Evolutionary conservation across 2,888 invertebrate genomes (phyloP), one percentile per base, ranked within the genome.

Genomic region (Acleris cristana): DNA sequence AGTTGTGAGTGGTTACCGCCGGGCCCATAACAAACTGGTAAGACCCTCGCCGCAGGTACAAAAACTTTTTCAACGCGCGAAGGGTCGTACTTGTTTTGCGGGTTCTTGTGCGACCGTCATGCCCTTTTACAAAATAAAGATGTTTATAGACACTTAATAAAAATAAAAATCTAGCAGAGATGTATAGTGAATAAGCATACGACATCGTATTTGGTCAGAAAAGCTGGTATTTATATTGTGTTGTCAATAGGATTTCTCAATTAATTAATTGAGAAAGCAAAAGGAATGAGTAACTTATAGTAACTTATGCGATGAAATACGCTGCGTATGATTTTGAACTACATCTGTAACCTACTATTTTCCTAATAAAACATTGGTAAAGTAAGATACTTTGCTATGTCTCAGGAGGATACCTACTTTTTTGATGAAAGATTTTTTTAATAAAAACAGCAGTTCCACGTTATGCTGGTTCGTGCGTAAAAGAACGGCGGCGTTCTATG

Each of bases 1-100:
- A 23, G 53, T 53, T 53, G 19, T 53, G 8, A 30, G 21, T 48
- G 49, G 51, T 26, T 44, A 45, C 8, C 57, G 12, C 61, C 53
- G 55, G 19, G 30, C 56, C 59, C 51, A 12, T 60, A 61, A 45
- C 66, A 56, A 66, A 34, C 56, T 21, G 61, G 30, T 56, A 52
- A 56, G 52, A 10, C 53, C 10, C 19, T 19, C 40, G 30, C 56
- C 66, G 65, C 61, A 66, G 66, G 66, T 66, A 66, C 55, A 57
- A 62, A 65, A 62, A 62, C 66, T 61, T 66, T 61, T 66, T 57
- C 59, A 57, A 52, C 56, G 63, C 40, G 54, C 30, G 56, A 44
- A 48, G 44, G 61, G 51, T 51, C 56, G 51, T 57, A 65, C 60
- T 61, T 44, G 66, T 56, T 61, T 57, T 57, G 56, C 56, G 51